These are phyloP conservation scores for Acronicta psi DNA, from an alignment of 2,888 invertebrate genomes.

Conservation along the genomic window DNA sequence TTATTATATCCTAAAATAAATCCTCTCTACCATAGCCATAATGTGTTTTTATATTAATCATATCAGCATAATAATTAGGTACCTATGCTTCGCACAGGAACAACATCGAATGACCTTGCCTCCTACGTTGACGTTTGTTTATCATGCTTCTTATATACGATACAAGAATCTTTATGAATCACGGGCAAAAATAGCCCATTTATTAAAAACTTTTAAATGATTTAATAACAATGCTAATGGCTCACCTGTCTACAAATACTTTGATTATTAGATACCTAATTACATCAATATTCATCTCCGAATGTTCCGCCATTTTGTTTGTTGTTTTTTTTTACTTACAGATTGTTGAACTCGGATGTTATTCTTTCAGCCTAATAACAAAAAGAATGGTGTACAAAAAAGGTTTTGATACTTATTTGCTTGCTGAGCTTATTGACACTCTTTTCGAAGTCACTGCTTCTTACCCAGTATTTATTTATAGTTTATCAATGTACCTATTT, in stretches of 20 bases:
- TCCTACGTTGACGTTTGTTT: constrained; percentile 55
- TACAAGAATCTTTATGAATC: constrained; percentile 38
- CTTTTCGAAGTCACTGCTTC: background rate
- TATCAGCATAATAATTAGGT: constrained; percentile 21
- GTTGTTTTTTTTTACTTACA: constrained; percentile 7
- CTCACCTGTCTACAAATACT: background rate
- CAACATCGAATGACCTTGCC: constrained; percentile 57
- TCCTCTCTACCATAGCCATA: no score
- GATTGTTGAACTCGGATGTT: constrained; percentile 6
- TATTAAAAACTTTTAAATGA: background rate
- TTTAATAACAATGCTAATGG: background rate
- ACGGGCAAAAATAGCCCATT: constrained; percentile 29
- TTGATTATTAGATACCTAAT: background rate
- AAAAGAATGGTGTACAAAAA: constrained; percentile 15
- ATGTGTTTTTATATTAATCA: constrained; percentile 3
- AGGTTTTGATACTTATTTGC: background rate
- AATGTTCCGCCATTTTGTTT: constrained; percentile 21
- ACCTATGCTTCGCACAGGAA: constrained; percentile 32
- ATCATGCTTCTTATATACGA: constrained; percentile 22
- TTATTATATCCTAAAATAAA: no score
- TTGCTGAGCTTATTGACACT: no score
- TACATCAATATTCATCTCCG: background rate
- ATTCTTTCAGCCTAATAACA: constrained; percentile 13
- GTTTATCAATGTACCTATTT: background rate
- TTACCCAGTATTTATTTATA: background rate